Base-by-base conservation (phyloP, 1,140 invertebrate species). In the Cheumatopsyche charites region DNA sequence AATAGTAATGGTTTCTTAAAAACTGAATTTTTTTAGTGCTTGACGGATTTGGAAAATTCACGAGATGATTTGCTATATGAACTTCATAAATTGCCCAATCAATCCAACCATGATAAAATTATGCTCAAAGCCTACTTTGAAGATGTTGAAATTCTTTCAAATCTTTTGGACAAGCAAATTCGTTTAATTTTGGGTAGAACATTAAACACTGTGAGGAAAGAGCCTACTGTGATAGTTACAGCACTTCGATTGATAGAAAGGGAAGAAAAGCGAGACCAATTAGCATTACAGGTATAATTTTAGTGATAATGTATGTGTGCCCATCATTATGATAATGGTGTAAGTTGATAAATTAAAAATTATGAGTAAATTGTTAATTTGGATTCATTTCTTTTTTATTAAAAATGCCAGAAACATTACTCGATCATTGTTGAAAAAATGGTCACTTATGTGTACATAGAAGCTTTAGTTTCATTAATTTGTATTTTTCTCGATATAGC, bases 221-320 rank as follows among this genome's bases (percentile, higher is more conserved):
- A 98, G 80, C 97, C 97, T 0, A 96, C 94, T 0, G 90, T 97
- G 4, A 95, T 99, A 78, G 98, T 99, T 0, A 98, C 97, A 0
- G 96, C 95, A 0, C 81, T 99, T 3, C 86, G 98, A 73, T 98
- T 99, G 66, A 96, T 99, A 77, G 97, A 99, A 82, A 85, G 97
- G 72, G 98, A 99, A 84, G 96, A 99, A 79, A 95, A 94, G 81
- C 88, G 92, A 17, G 95, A 97, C 85, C 87, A 89, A 76, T 90
- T 91, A 82, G 91, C 93, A 0, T 75, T 92, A 55, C 89, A 89
- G 82, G 86, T 87, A 79, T 43, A 17, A 4, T 36, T 9, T 36
- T 36, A 36, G 9, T 9, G 9, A n/a, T n/a, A n/a, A n/a, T n/a
- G n/a, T n/a, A n/a, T n/a, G n/a, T n/a, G n/a, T n/a, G n/a, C n/a